Evolutionary conservation across 2,797 vertebrate genomes (phyloP).

Genomic region (Bradypodion pumilum): DNA sequence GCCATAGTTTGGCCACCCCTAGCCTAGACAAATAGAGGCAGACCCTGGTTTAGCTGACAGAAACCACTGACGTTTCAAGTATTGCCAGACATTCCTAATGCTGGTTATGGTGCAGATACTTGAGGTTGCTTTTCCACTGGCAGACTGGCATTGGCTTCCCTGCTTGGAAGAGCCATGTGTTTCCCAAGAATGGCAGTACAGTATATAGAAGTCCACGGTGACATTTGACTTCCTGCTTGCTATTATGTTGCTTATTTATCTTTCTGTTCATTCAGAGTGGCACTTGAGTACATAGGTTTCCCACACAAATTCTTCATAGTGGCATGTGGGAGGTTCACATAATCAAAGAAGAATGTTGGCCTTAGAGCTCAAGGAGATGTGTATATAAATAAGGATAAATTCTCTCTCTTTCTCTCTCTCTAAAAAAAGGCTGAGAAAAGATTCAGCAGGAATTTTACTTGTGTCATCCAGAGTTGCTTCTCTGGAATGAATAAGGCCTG

Average conservation of each 20-base stretch:
- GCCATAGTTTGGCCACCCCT: too few relatives aligned
- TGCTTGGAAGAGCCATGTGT: slow-evolving; percentile 45
- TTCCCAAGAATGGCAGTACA: slow-evolving; percentile 65
- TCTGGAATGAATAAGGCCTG: background rate
- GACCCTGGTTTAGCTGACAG: background rate
- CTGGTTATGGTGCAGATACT: slow-evolving; percentile 1
- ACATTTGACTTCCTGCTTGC: slow-evolving; percentile 71
- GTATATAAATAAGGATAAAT: background rate
- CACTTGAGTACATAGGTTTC: slow-evolving; percentile 73
- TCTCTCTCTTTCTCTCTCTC: background rate
- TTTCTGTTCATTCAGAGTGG: slow-evolving; percentile 24
- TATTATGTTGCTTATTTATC: slow-evolving; percentile 49
- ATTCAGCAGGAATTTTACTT: background rate
- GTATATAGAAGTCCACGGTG: slow-evolving; percentile 63
- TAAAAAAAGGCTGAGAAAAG: background rate
- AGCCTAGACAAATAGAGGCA: slow-evolving; percentile 40
- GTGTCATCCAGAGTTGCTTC: background rate
- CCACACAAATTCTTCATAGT: slow-evolving; percentile 77
- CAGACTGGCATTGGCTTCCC: slow-evolving; percentile 35
- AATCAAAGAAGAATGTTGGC: slow-evolving; percentile 73
- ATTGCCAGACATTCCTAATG: slow-evolving; percentile 58
- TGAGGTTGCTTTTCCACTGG: slow-evolving; percentile 49
- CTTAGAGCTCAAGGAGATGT: background rate
- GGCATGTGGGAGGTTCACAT: slow-evolving; percentile 69
- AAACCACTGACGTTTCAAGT: slow-evolving; percentile 29